These are phyloP conservation scores for Amiota mariae DNA, from an alignment of 2,888 invertebrate species.

Conservation along the genomic window DNA sequence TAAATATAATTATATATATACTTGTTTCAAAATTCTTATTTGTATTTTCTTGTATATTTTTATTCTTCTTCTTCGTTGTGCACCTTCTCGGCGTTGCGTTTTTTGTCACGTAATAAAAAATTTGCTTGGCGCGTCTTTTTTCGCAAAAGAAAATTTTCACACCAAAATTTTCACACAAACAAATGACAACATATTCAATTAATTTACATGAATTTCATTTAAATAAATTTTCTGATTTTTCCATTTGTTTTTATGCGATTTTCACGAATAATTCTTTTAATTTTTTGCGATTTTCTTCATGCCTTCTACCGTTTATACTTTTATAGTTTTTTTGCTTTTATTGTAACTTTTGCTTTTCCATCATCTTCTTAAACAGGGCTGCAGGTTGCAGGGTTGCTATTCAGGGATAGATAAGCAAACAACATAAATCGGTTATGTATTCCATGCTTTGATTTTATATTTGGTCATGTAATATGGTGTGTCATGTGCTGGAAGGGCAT, in stretches of 20 bases:
- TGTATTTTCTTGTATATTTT: not conserved
- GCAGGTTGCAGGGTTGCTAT: too few species aligned
- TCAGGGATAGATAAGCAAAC: too few species aligned
- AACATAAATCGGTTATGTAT: too few species aligned
- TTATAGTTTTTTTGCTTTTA: not conserved
- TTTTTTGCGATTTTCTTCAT: slow-evolving; percentile 2
- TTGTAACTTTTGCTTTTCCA: not conserved
- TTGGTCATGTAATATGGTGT: too few species aligned
- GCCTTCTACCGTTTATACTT: not conserved
- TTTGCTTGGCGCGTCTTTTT: slow-evolving; percentile 14
- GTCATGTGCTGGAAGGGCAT: too few species aligned
- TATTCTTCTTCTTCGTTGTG: not conserved
- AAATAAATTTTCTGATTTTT: not conserved
- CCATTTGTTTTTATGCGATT: not conserved
- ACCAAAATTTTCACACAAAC: not conserved
- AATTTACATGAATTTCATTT: too few species aligned
- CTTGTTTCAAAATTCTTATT: too few species aligned
- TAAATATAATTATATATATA: not conserved
- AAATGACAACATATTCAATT: too few species aligned
- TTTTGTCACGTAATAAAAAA: slow-evolving; percentile 12
- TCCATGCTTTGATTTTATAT: too few species aligned
- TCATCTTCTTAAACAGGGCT: not conserved
- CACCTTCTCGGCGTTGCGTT: not conserved
- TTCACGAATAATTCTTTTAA: not conserved
- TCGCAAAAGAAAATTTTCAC: slow-evolving; percentile 14